phyloP scores from a whole-genome alignment of 1,140 invertebrate genomes.

The Sinella curviseta region DNA sequence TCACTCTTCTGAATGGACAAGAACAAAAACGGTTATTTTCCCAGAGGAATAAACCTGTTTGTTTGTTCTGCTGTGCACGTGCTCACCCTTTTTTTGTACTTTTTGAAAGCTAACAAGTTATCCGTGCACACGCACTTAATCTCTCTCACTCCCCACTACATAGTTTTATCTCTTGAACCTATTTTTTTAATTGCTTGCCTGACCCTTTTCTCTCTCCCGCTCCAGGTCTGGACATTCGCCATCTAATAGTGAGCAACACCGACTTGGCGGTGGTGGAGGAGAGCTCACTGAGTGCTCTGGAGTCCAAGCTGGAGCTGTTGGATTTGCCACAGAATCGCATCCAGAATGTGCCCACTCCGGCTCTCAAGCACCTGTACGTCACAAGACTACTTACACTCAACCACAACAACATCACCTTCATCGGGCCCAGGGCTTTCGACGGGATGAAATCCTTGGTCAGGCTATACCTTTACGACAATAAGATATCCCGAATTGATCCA shows the following conservation, averaged over 20 bases:
- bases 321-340: slow-evolving; percentile 80
- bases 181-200: no score
- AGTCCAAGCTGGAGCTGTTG: slow-evolving; percentile 76
- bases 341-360: slow-evolving; percentile 72
- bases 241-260: slow-evolving; percentile 80
- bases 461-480: slow-evolving; percentile 83
- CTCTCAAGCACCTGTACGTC: slow-evolving; percentile 75
- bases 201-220: background rate
- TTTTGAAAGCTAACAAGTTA: no score
- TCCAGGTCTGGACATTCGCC: slow-evolving; percentile 74
- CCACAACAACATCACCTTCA: slow-evolving; percentile 76
- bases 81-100: no score
- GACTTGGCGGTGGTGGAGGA: slow-evolving; percentile 82
- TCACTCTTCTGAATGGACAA: no score
- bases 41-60: no score
- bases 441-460: slow-evolving; percentile 82
- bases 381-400: slow-evolving; percentile 85
- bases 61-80: no score
- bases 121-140: no score
- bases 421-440: slow-evolving; percentile 76
- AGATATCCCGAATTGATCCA: slow-evolving; percentile 71
- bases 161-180: no score
- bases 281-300: slow-evolving; percentile 77
- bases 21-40: no score
- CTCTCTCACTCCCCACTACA: no score